Conservation (phyloP, 2,113 vertebrate genomes). For the Morone saxatilis region DNA sequence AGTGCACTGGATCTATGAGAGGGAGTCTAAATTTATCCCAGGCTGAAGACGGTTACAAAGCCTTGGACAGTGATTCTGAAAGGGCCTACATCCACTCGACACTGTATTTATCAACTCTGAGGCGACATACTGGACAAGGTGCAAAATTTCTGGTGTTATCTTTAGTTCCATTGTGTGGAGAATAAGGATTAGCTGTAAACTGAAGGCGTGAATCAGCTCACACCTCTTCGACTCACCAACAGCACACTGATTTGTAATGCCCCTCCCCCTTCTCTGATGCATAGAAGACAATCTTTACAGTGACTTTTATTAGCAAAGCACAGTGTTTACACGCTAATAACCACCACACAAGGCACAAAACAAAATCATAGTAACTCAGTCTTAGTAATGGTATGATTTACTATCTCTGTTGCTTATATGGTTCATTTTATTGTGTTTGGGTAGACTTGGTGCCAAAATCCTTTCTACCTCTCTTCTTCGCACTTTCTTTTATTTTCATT, state of each 20-base stretch:
- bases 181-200: slow-evolving; percentile 52
- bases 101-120: slow-evolving; percentile 45
- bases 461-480: slow-evolving; percentile 73
- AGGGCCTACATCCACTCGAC: slow-evolving; percentile 42
- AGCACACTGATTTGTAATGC: slow-evolving; percentile 80
- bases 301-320: slow-evolving; percentile 57
- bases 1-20: background rate
- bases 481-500: slow-evolving; percentile 39
- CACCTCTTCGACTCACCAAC: slow-evolving; percentile 75
- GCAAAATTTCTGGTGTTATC: slow-evolving; percentile 26
- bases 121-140: slow-evolving; percentile 23
- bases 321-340: slow-evolving; percentile 57
- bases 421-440: slow-evolving; percentile 12
- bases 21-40: slow-evolving; percentile 29
- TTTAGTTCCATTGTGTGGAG: slow-evolving; percentile 51
- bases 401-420: background rate
- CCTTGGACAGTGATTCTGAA: slow-evolving; percentile 38
- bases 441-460: slow-evolving; percentile 25
- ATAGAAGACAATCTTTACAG: slow-evolving; percentile 77
- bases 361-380: slow-evolving; percentile 18
- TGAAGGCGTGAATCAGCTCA: slow-evolving; percentile 65
- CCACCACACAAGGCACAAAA: slow-evolving; percentile 46
- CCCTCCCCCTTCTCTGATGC: slow-evolving; percentile 47
- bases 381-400: slow-evolving; percentile 7
- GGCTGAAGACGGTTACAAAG: slow-evolving; percentile 19